Evolutionary conservation across 2,797 vertebrate species (phyloP).

Genomic region (Myotis planiceps): DNA sequence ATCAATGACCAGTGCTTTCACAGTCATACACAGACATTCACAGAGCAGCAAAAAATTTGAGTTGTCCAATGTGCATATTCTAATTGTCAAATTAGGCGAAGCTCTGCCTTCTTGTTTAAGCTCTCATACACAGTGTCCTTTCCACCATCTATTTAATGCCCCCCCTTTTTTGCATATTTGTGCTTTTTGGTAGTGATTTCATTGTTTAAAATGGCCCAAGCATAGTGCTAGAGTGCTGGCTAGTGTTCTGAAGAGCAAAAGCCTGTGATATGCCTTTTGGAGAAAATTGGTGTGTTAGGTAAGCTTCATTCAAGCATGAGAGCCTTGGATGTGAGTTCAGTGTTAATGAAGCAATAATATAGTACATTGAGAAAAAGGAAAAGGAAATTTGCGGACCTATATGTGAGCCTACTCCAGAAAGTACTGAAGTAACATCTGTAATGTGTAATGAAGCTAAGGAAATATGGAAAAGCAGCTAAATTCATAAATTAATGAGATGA

Average conservation of each 20-base stretch:
- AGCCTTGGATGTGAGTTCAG: neutral
- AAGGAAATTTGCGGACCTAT: neutral
- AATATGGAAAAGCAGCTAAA: neutral
- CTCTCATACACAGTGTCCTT: neutral
- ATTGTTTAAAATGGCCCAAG: neutral
- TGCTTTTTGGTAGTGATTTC: neutral
- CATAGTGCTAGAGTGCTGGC: neutral
- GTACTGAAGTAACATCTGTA: neutral
- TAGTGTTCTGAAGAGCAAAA: neutral
- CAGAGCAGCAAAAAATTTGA: neutral
- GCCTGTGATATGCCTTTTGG: neutral
- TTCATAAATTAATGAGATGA: neutral
- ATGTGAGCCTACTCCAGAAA: neutral
- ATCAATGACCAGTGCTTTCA: neutral
- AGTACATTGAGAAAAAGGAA: neutral
- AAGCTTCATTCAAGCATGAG: neutral
- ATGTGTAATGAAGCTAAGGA: neutral
- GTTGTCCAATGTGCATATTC: neutral
- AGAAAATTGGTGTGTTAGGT: neutral
- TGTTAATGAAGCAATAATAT: neutral
- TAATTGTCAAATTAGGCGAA: neutral
- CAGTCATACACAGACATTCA: neutral
- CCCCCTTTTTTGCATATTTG: neutral
- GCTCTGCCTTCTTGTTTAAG: neutral
- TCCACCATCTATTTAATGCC: neutral